phyloP scores from a whole-genome alignment of 92 coral and sea anemone species.

The Epizoanthus rinbou region DNA sequence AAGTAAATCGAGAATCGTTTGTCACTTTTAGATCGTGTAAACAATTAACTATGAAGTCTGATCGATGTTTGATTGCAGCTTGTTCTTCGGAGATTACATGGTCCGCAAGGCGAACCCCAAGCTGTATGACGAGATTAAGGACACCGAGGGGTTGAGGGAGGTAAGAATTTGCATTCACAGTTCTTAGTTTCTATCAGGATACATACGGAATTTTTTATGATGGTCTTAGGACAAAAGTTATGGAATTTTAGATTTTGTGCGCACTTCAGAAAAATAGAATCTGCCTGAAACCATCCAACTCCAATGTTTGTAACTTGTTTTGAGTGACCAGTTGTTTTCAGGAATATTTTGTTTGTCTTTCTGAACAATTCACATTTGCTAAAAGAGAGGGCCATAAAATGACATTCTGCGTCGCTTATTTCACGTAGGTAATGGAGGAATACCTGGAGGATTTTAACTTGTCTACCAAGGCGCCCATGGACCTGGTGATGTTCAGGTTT shows the following conservation, averaged over 20 bases:
- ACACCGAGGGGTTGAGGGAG: slow-evolving; percentile 77
- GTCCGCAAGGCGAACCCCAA: slow-evolving; percentile 88
- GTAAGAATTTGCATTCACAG: slow-evolving; percentile 41
- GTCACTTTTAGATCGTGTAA: background rate
- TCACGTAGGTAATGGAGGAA: slow-evolving; percentile 76
- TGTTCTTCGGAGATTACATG: slow-evolving; percentile 94
- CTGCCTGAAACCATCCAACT: too few species aligned
- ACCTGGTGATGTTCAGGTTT: slow-evolving; percentile 60
- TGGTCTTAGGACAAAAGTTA: too few species aligned
- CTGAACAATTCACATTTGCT: too few species aligned
- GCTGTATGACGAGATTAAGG: slow-evolving; percentile 89
- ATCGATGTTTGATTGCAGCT: slow-evolving; percentile 48
- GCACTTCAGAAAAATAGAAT: too few species aligned
- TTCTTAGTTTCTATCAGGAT: too few species aligned
- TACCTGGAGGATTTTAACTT: slow-evolving; percentile 78
- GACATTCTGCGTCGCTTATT: too few species aligned
- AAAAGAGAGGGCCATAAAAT: too few species aligned
- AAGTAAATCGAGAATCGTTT: background rate
- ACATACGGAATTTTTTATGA: too few species aligned
- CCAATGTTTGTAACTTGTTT: too few species aligned
- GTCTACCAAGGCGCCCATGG: slow-evolving; percentile 43
- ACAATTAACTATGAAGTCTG: background rate
- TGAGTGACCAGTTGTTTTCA: too few species aligned
- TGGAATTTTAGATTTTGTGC: too few species aligned
- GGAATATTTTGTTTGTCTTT: too few species aligned